Evolutionary conservation across 2,797 vertebrate species (phyloP).

Genomic region (Balearica regulorum): DNA sequence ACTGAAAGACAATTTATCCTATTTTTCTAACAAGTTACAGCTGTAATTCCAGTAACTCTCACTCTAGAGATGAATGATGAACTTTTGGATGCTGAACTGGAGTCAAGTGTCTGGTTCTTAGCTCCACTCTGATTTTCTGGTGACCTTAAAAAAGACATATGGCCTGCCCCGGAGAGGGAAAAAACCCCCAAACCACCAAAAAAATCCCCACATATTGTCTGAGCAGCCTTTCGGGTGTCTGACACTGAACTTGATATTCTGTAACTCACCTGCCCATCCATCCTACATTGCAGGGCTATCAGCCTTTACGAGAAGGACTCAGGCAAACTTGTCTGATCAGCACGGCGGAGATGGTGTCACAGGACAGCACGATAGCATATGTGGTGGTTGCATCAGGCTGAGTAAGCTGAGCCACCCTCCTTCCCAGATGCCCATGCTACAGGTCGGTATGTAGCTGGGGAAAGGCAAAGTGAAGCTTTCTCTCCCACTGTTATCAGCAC

Average conservation of each 20-base stretch:
- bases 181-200: not conserved
- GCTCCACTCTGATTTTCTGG: not conserved
- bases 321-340: not conserved
- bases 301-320: not conserved
- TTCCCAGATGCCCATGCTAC: not conserved
- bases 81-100: not conserved
- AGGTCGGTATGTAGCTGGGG: not conserved
- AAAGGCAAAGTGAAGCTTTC: not conserved
- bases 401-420: not conserved
- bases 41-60: not conserved
- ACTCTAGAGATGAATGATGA: not conserved
- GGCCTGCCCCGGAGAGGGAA: not conserved
- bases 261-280: not conserved
- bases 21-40: not conserved
- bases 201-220: fast-evolving
- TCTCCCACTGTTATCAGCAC: not conserved
- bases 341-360: not conserved
- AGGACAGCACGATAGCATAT: not conserved
- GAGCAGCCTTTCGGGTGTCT: not conserved
- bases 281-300: not conserved
- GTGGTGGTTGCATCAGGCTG: not conserved
- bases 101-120: not conserved
- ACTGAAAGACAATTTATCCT: not conserved
- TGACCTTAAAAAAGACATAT: not conserved
- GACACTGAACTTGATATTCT: not conserved